Percentiles rank a stretch among this genome's conserved stretches.
These are phyloP conservation scores for Desmodus rotundus DNA, from an alignment of 2,113 vertebrate genomes.

Conservation along the genomic window DNA sequence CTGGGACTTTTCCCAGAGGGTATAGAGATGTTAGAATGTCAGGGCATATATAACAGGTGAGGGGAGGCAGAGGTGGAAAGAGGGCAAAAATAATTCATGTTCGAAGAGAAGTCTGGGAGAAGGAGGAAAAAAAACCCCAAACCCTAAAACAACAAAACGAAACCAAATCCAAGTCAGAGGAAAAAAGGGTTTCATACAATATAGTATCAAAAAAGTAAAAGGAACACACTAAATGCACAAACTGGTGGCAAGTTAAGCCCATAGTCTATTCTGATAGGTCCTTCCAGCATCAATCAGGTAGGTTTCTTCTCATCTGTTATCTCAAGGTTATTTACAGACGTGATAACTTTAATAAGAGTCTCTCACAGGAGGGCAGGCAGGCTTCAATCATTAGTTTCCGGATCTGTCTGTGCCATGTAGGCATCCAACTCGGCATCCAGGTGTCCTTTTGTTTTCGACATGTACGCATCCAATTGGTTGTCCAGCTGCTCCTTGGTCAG, in stretches of 20 bases:
- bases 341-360: constrained; percentile 42
- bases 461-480: constrained; percentile 97
- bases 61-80: background rate
- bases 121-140: background rate
- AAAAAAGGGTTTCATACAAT: constrained; percentile 69
- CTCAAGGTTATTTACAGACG: constrained; percentile 31
- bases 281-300: constrained; percentile 35
- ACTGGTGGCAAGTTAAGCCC: constrained; percentile 42
- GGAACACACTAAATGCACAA: constrained; percentile 73
- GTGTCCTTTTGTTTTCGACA: constrained; percentile 99
- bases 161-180: constrained; percentile 48
- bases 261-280: constrained; percentile 36
- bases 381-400: constrained; percentile 90
- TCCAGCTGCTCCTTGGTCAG: constrained; percentile 96
- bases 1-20: background rate
- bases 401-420: constrained; percentile 98
- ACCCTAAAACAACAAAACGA: background rate
- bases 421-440: constrained; percentile 97
- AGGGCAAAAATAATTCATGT: constrained; percentile 9
- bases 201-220: constrained; percentile 82
- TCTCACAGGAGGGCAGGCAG: background rate
- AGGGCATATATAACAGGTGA: background rate
- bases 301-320: constrained; percentile 45
- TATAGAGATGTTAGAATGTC: background rate
- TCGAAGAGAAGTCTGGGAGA: background rate